Evolutionary conservation across 2,888 invertebrate species (phyloP).

Genomic region (Xanthia togata): DNA sequence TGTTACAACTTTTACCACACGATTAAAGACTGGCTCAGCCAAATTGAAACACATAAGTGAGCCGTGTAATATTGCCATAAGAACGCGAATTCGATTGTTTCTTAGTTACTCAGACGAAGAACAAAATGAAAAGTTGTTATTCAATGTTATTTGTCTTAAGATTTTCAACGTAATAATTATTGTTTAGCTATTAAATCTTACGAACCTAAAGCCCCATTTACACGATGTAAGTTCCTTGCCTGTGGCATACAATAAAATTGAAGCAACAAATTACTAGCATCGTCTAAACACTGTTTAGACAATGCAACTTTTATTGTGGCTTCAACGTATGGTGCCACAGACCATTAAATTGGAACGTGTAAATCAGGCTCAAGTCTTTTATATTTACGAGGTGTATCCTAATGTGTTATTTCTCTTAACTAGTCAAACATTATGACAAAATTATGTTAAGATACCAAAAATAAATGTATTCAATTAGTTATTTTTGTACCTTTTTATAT

Average conservation of each 20-base stretch:
- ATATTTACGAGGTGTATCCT: neutral
- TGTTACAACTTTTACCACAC: neutral
- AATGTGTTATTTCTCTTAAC: constrained; percentile 32
- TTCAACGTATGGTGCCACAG: too few relatives aligned
- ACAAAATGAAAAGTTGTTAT: neutral
- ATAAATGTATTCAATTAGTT: constrained; percentile 30
- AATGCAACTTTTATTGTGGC: too few relatives aligned
- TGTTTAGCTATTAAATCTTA: neutral
- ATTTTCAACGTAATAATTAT: constrained; percentile 23
- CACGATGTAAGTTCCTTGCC: too few relatives aligned
- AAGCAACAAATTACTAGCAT: too few relatives aligned
- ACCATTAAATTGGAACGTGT: too few relatives aligned
- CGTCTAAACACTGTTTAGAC: too few relatives aligned
- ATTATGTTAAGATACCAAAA: constrained; percentile 36
- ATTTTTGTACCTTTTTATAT: constrained; percentile 47
- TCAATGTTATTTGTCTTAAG: neutral
- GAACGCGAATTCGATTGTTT: neutral
- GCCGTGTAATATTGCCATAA: neutral
- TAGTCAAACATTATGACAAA: constrained; percentile 52
- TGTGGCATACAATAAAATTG: too few relatives aligned
- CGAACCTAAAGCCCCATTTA: too few relatives aligned
- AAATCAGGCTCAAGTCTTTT: neutral
- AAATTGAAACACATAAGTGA: neutral
- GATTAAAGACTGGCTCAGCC: neutral
- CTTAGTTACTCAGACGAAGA: neutral